phyloP scores from a whole-genome alignment of 2,888 invertebrate species.

The Agrochola circellaris region DNA sequence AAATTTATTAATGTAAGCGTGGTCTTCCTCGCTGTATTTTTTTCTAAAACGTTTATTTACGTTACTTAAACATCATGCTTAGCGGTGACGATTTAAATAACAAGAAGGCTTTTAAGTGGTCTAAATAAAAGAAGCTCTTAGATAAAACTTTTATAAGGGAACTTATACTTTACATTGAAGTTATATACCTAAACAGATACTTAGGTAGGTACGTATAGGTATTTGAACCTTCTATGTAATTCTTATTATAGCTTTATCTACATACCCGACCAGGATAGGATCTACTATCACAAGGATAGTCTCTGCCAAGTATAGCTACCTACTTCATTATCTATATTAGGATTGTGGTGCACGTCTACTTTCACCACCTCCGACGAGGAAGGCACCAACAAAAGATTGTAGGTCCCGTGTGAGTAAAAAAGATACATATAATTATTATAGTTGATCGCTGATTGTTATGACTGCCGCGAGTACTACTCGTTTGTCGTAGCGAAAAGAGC shows the following conservation, averaged over 20 bases:
- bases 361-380: background rate
- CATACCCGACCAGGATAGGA: too few relatives aligned
- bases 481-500: too few relatives aligned
- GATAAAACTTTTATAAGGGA: slow-evolving; percentile 2
- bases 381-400: background rate
- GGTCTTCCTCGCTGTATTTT: slow-evolving; percentile 38
- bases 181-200: background rate
- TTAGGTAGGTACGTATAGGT: background rate
- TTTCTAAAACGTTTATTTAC: slow-evolving; percentile 40
- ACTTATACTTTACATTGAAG: slow-evolving; percentile 11
- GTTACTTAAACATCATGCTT: slow-evolving; percentile 35
- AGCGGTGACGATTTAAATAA: slow-evolving; percentile 57
- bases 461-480: background rate
- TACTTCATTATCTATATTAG: background rate
- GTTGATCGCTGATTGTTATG: background rate
- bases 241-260: background rate
- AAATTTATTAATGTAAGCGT: slow-evolving; percentile 34
- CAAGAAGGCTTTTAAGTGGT: slow-evolving; percentile 56
- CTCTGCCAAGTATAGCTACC: background rate
- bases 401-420: background rate
- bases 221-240: background rate
- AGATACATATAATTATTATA: background rate
- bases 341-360: background rate
- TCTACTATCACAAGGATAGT: background rate
- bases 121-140: slow-evolving; percentile 25